Base-by-base conservation (phyloP, 2,888 invertebrate genomes). In the Drosophila neutralis region DNA sequence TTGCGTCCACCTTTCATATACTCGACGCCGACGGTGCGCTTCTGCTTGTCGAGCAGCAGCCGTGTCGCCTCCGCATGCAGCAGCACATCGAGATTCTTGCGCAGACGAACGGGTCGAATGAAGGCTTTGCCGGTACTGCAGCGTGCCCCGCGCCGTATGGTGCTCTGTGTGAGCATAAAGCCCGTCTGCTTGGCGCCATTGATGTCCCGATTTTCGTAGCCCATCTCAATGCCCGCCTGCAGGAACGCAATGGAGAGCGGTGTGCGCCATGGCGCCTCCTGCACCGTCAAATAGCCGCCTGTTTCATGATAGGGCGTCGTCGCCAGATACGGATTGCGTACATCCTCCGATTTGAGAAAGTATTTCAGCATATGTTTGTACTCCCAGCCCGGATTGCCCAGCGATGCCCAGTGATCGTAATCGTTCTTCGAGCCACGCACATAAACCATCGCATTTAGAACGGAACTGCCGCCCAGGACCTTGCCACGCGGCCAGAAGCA, bases 401-500 rank as follows among this genome's bases (percentile, higher is more conserved):
- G 93, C 0, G 94, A 94, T 40, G 96, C 97, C 98, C 98, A 98
- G 31, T 95, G 94, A 91, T 98, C 97, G 93, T 97, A 98, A 90
- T 98, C 98, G 70, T 95, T 95, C 80, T 95, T 95, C 89, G 97
- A 98, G 61, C 98, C 98, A 60, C 98, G 94, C 15, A 97, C 96
- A 93, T 98, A 98, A 40, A 98, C 95, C 98, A 98, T 98, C 18
- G 97, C 97, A 92, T 98, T 98, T 1, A 98, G 94, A 2, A 97
- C 97, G 86, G 97, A 97, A 65, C 96, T 95, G 18, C 98, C 98
- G 31, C 98, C 98, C 29, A 98, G 94, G 24, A 97, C 98, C 92
- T 97, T 98, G 60, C 98, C 98, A 76, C 98, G 94, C 4, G 98
- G 97, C 98, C 97, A 98, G 93, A 97, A 97, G 92, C 97, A 98